Base-by-base conservation (phyloP, 2,797 vertebrate species). In the Anguilla megastoma region DNA sequence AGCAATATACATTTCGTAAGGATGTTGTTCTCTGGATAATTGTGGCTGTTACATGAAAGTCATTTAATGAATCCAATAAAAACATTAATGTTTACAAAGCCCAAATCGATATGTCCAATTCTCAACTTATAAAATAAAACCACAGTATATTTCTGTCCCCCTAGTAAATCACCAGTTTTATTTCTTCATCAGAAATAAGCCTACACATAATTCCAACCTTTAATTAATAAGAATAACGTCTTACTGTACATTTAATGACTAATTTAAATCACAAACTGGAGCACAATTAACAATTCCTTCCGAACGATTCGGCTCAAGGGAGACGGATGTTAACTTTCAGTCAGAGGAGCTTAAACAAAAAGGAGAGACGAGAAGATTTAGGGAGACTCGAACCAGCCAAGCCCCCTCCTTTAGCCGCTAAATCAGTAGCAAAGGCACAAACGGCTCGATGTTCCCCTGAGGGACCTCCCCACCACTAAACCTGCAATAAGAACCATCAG, bases 341-440 rank as follows among this genome's bases (percentile, higher is more conserved):
- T 82, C 79, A 82, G 79, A 50, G 41, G 50, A 24, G 27, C 79
- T 50, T 48, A 50, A 82, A 82, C 41, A 82, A 82, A 82, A 82
- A n/a, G 21, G 24, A 80, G 76, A 80, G 4, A 8, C 16, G 16
- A 2, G 36, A 41, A 18, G 16, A 24, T 21, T 82, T 82, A 21
- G 4, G 36, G 79, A 82, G 45, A n/a, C 36, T 41, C 24, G 76
- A 45, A 24, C 21, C 5, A 82, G 18, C 48, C 41, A 50, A 82
- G 79, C 41, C 45, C 24, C 45, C 41, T 24, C 41, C 7, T 82
- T 24, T 82, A n/a, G 33, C 33, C 4, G 45, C 45, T 80, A 48
- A 21, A 41, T 80, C 27, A 50, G 41, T 50, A 7, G 18, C 10
- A 9, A 50, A 21, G 18, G 79, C 21, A 48, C 5, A 50, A 45